These are phyloP conservation scores for Scytalopus superciliaris DNA, from an alignment of 2,113 vertebrate genomes.

Conservation along the genomic window DNA sequence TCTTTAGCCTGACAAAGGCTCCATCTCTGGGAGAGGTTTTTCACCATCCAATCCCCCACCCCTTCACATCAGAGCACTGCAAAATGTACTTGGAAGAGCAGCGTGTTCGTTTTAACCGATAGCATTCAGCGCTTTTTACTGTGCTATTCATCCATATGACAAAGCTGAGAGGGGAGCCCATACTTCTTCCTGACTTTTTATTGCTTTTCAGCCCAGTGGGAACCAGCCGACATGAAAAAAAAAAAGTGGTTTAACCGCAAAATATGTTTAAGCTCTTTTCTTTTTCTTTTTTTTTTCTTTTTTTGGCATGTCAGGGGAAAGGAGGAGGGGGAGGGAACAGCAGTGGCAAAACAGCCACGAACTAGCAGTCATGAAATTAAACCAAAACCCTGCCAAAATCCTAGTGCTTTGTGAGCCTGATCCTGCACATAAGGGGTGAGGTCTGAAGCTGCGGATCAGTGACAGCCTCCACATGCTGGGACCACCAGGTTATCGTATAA, in stretches of 20 bases:
- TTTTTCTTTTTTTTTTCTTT: neutral
- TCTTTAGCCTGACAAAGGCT: constrained; percentile 61
- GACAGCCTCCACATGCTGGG: neutral
- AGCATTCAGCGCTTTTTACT: constrained; percentile 73
- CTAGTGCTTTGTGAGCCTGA: neutral
- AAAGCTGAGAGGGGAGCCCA: constrained; percentile 76
- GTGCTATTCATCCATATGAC: constrained; percentile 79
- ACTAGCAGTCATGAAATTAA: neutral
- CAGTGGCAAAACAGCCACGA: neutral
- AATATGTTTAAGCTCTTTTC: constrained; percentile 65
- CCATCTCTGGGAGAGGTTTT: constrained; percentile 61
- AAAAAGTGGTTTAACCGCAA: constrained; percentile 49
- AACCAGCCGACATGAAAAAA: constrained; percentile 58
- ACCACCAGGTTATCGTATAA: fast-evolving
- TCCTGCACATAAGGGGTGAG: neutral
- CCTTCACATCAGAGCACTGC: constrained; percentile 37
- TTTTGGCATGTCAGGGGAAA: neutral
- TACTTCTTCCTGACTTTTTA: constrained; percentile 83
- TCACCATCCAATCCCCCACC: neutral
- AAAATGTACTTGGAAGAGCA: constrained; percentile 53
- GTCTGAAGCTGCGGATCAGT: neutral
- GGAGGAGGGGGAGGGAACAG: neutral
- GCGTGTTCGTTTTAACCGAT: constrained; percentile 73
- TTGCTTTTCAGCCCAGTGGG: constrained; percentile 81
- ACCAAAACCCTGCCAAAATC: neutral